Evolutionary conservation across 2,113 vertebrate genomes (phyloP).

Genomic region (Tenrec ecaudatus): DNA sequence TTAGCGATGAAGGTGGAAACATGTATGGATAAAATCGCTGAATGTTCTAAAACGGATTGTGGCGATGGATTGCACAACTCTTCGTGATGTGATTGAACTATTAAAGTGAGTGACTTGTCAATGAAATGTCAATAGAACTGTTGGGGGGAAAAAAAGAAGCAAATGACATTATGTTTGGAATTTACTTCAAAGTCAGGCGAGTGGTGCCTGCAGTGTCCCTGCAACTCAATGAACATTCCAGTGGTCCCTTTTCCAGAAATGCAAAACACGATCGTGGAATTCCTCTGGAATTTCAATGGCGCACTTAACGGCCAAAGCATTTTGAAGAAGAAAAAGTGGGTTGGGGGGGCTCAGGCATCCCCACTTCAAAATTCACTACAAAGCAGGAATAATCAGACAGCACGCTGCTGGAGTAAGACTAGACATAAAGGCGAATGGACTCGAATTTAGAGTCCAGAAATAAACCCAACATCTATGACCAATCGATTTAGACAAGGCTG

Average conservation of each 20-base stretch:
- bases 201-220: not conserved
- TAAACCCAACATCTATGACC: not conserved
- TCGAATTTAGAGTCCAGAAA: not conserved
- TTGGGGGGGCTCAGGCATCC: not conserved
- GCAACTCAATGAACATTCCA: not conserved
- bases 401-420: not conserved
- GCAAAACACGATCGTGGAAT: not conserved
- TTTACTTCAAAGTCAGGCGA: conserved; percentile 2
- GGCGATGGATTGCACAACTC: no score
- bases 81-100: no score
- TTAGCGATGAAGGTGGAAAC: conserved; percentile 10
- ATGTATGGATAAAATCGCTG: not conserved
- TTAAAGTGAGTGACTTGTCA: no score
- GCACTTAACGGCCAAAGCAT: not conserved
- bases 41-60: no score
- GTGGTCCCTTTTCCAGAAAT: not conserved
- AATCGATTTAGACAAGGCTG: no score
- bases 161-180: not conserved
- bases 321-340: not conserved
- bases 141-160: no score
- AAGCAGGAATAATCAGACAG: not conserved
- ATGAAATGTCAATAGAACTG: no score
- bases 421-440: not conserved
- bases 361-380: not conserved
- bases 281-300: not conserved